Percentiles rank a stretch among this genome's conserved stretches.
phyloP scores from a whole-genome alignment of 2,888 invertebrate genomes.

The Plebejus anna region DNA sequence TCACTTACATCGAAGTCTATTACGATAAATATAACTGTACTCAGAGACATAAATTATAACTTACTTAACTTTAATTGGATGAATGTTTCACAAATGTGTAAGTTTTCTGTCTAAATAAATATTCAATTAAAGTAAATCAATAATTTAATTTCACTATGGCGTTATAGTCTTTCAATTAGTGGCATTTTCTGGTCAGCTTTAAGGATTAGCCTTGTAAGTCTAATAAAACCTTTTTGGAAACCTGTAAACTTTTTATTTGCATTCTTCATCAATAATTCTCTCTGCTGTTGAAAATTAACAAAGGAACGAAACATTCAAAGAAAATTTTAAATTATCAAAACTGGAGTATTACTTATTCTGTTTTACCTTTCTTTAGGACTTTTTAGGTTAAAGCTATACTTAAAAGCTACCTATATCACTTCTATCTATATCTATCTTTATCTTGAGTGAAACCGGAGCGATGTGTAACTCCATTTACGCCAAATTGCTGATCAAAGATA shows the following conservation, averaged over 20 bases:
- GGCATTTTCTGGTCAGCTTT: not conserved
- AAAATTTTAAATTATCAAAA: not conserved
- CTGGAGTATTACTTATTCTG: not conserved
- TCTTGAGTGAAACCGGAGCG: not conserved
- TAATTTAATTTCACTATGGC: no score
- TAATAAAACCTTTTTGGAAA: not conserved
- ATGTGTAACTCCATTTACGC: slow-evolving; percentile 4
- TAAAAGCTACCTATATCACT: not conserved
- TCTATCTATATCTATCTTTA: not conserved
- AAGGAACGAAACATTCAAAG: not conserved
- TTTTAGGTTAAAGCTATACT: not conserved
- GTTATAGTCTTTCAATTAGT: not conserved
- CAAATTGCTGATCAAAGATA: slow-evolving; percentile 15
- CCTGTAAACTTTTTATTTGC: not conserved
- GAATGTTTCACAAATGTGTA: no score
- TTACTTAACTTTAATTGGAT: no score
- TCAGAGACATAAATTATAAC: no score
- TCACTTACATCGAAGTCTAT: no score
- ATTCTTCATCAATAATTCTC: not conserved
- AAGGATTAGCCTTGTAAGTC: not conserved
- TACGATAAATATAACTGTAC: no score
- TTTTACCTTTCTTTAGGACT: not conserved
- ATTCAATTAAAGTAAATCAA: no score
- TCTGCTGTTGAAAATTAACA: not conserved
- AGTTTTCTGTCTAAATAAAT: no score